A percentile compares a stretch with the other conserved stretches of the same genome.
Conservation (phyloP, 2,888 invertebrate species). For the Noctua janthe region DNA sequence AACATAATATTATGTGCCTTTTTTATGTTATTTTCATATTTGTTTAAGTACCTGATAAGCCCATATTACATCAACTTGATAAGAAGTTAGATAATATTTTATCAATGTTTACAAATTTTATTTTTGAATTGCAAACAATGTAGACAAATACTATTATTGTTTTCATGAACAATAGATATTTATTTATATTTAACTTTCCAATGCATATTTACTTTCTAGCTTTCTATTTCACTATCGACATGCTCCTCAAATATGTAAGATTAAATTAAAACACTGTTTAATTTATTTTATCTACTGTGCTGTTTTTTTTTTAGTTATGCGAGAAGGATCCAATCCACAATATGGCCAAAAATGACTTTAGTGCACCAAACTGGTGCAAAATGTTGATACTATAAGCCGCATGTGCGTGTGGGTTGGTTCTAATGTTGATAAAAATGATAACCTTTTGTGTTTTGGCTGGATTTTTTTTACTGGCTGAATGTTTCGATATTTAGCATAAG, state of each 20-base stretch:
- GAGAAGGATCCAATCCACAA: too few species aligned
- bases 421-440: too few species aligned
- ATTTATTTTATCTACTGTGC: too few species aligned
- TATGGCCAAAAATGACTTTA: too few species aligned
- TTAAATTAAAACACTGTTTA: neutral
- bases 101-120: neutral
- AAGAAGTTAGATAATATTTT: neutral
- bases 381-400: too few species aligned
- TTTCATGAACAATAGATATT: neutral
- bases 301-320: too few species aligned
- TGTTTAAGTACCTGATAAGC: neutral
- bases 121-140: neutral
- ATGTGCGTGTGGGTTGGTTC: too few species aligned
- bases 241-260: neutral
- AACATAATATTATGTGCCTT: neutral
- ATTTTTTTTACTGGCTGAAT: too few species aligned
- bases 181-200: neutral
- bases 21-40: neutral
- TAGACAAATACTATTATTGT: neutral
- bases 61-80: constrained; percentile 19
- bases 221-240: neutral
- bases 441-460: too few species aligned
- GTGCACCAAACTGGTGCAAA: too few species aligned
- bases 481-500: too few species aligned
- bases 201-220: neutral